These are phyloP conservation scores for Amia ocellicauda DNA, from an alignment of 2,113 vertebrate genomes.

Conservation along the genomic window DNA sequence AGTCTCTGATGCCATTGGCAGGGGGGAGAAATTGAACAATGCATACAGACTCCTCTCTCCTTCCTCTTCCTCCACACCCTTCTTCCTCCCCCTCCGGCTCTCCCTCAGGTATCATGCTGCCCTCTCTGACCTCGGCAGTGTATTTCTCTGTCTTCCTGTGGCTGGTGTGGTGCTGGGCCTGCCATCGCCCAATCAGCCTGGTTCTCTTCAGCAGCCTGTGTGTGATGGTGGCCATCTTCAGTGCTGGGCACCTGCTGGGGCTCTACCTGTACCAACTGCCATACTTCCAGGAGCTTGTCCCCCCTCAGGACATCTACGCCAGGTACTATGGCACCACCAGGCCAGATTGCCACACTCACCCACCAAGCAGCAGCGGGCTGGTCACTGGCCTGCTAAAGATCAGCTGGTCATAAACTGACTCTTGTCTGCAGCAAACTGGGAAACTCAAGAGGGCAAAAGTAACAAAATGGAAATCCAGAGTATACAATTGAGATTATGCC, in stretches of 20 bases:
- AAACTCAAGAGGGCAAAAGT: too few species aligned
- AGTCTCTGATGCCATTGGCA: background rate
- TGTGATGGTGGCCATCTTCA: constrained; percentile 70
- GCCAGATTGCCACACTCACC: too few species aligned
- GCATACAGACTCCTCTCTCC: background rate
- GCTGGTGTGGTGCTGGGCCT: constrained; percentile 74
- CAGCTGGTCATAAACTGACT: too few species aligned
- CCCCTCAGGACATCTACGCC: constrained; percentile 61
- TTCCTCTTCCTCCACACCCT: background rate
- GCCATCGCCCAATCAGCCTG: constrained; percentile 51
- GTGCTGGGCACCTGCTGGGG: constrained; percentile 60
- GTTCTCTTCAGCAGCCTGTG: constrained; percentile 67
- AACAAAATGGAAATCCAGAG: too few species aligned
- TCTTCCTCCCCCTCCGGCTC: constrained; percentile 1
- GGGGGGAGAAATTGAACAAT: too few species aligned
- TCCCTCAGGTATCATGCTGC: constrained; percentile 61
- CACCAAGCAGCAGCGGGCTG: too few species aligned
- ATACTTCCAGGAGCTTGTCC: constrained; percentile 58
- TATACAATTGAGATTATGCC: too few species aligned
- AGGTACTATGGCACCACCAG: constrained; percentile 56
- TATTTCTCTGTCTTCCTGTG: constrained; percentile 70
- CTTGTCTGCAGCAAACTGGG: too few species aligned
- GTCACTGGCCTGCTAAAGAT: too few species aligned
- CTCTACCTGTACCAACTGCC: constrained; percentile 77
- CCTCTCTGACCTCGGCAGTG: constrained; percentile 69